Conservation (phyloP, 2,113 vertebrate species). For the Varanus salvator region DNA sequence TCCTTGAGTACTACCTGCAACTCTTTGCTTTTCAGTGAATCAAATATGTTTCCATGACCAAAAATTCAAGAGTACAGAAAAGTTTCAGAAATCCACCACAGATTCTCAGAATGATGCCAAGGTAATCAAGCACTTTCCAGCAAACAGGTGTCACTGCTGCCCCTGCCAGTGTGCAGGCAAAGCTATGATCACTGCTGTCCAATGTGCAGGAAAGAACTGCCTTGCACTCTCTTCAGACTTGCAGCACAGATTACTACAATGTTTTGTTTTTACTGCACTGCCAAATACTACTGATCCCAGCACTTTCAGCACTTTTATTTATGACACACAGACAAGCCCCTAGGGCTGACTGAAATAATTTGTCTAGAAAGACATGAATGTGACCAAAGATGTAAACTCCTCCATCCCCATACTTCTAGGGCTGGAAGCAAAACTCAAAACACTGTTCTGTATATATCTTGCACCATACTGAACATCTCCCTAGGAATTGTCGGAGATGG, state of each 20-base stretch:
- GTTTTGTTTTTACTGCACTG: neutral
- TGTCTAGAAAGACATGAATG: slow-evolving; percentile 25
- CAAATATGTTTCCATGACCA: no score
- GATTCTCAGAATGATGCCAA: no score
- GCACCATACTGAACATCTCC: neutral
- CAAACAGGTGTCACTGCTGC: neutral
- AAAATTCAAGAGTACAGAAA: no score
- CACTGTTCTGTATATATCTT: slow-evolving; percentile 20
- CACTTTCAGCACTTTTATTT: slow-evolving; percentile 53
- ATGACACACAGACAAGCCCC: slow-evolving; percentile 45
- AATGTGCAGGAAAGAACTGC: neutral
- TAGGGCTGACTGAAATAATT: slow-evolving; percentile 52
- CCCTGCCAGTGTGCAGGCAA: neutral
- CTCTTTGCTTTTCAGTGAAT: no score
- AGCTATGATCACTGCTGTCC: neutral
- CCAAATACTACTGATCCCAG: slow-evolving; percentile 38
- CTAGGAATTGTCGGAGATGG: neutral
- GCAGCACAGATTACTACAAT: neutral
- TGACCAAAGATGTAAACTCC: slow-evolving; percentile 53
- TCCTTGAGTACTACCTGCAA: no score
- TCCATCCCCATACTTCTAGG: slow-evolving; percentile 9
- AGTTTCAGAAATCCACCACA: no score
- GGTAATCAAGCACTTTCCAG: no score
- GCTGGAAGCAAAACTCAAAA: slow-evolving; percentile 52
- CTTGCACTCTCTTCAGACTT: neutral